Evolutionary conservation across 2,797 vertebrate genomes (phyloP), one percentile per base, ranked within the genome.

Genomic region (Gallirallus australis): DNA sequence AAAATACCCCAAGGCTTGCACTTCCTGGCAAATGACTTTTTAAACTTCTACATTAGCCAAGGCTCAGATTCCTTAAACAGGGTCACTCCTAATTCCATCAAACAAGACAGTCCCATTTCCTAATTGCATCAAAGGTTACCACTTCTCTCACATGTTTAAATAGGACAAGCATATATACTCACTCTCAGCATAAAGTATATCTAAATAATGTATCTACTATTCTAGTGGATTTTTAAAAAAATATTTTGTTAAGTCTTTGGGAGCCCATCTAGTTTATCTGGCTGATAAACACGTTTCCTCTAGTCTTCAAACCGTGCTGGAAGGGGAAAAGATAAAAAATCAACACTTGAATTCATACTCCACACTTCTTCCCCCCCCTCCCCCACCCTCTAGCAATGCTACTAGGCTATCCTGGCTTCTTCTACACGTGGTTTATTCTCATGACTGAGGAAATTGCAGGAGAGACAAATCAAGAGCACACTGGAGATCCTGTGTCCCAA

Each of bases 181-280:
- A 98, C 95, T 98, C 96, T 98, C 97, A 97, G 97, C 95, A 98
- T 98, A 98, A 98, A 98, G 97, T 97, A 97, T 98, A 98, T 97
- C 97, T 98, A 98, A 98, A 98, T 98, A 98, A 98, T 97, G 97
- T 97, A 98, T 97, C 97, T 98, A 97, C 98, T 98, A 98, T 97
- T 97, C 98, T 98, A 98, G 96, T 92, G 97, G 96, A 97, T 98
- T 97, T 97, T 98, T 97, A 97, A 98, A 98, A 98, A 98, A 98
- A 98, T 97, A 98, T 97, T 97, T 98, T 96, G 95, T 97, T 98
- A 97, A 98, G 97, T 98, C 98, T 98, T 98, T 98, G 98, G 98
- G 98, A 98, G 97, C 97, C 98, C 97, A 97, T 96, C 97, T 97
- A 97, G 96, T 97, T 98, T 97, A 97, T 97, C 96, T 6, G 53